Evolutionary conservation across 2,113 vertebrate species (phyloP).

Genomic region (Oncorhynchus gorbuscha): DNA sequence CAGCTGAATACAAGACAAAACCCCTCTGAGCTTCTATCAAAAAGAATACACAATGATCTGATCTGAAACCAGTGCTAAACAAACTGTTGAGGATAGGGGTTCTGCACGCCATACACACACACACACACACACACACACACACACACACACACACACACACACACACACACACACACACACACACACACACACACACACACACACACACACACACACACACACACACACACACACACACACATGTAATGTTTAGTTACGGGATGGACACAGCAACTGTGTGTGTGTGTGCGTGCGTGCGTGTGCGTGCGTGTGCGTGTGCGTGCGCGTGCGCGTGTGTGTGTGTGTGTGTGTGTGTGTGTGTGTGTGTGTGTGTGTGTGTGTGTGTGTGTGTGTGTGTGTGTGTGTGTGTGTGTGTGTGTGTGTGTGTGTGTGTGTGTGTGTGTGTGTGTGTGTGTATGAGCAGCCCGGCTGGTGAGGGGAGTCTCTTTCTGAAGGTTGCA

Average conservation of each 20-base stretch:
- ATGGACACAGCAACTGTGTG: not conserved
- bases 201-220: no score
- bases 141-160: no score
- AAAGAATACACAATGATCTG: not conserved
- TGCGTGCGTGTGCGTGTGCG: no score
- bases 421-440: not conserved
- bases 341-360: fast-evolving
- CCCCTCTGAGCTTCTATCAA: not conserved
- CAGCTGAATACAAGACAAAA: not conserved
- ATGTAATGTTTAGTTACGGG: not conserved
- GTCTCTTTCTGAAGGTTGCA: not conserved
- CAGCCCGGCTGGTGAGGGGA: no score
- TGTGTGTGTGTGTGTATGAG: not conserved
- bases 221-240: no score
- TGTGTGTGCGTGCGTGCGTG: not conserved
- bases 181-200: not conserved
- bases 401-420: not conserved
- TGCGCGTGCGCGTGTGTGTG: no score
- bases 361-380: no score
- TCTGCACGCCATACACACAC: not conserved
- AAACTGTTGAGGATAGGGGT: not conserved
- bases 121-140: not conserved
- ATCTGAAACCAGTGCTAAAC: not conserved
- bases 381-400: no score
- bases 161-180: no score